phyloP scores from a whole-genome alignment of 2,113 vertebrate genomes.

The Thinocorus orbignyianus region DNA sequence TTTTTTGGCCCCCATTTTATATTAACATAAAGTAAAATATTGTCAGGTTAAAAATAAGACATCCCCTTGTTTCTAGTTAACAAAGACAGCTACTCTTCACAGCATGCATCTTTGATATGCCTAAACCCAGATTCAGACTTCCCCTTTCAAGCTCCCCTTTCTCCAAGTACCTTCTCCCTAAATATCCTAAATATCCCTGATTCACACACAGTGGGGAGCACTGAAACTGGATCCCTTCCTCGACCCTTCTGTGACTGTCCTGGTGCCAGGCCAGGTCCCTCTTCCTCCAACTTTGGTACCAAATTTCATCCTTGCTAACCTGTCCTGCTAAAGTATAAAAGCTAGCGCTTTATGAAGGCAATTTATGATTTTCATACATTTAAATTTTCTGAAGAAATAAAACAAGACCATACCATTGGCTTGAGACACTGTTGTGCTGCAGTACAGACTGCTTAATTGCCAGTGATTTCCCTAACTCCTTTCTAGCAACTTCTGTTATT shows the following conservation, averaged over 20 bases:
- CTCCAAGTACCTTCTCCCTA: not conserved
- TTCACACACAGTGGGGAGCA: not conserved
- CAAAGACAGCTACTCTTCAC: not conserved
- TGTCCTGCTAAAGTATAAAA: not conserved
- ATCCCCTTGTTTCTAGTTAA: not conserved
- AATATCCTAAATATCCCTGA: not conserved
- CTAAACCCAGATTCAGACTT: not conserved
- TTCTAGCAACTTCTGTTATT: slow-evolving; percentile 2
- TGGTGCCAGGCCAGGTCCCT: not conserved
- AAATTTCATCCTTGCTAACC: not conserved
- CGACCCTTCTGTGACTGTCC: not conserved
- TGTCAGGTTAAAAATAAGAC: not conserved
- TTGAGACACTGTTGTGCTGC: not conserved
- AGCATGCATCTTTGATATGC: not conserved
- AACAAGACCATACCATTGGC: not conserved
- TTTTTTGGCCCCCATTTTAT: not conserved
- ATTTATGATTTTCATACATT: not conserved
- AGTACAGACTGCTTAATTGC: not conserved
- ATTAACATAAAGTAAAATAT: not conserved
- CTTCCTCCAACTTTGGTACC: not conserved
- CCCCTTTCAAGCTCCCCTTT: not conserved
- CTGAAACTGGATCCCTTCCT: not conserved
- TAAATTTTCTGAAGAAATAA: not conserved
- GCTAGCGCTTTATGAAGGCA: not conserved
- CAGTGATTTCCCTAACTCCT: not conserved